Evolutionary conservation across 2,888 invertebrate species (phyloP).

Genomic region (Apodemia duryi): DNA sequence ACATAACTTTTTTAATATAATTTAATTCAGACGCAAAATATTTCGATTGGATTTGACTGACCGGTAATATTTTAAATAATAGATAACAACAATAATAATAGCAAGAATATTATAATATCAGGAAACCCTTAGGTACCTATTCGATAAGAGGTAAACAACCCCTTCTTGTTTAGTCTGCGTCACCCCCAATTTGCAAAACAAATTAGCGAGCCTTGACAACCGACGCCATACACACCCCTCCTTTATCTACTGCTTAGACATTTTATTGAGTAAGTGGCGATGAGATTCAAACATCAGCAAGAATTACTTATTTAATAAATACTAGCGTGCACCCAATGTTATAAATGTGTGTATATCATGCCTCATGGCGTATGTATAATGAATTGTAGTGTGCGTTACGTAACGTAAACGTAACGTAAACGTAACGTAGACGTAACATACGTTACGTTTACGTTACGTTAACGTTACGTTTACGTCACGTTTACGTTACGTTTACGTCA

Average conservation of each 20-base stretch:
- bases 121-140: not conserved
- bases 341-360: too few relatives aligned
- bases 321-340: too few relatives aligned
- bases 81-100: not conserved
- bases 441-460: too few relatives aligned
- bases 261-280: not conserved
- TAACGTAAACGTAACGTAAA: too few relatives aligned
- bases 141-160: constrained; percentile 34
- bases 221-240: constrained; percentile 19
- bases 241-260: constrained; percentile 12
- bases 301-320: too few relatives aligned
- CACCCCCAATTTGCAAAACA: constrained; percentile 74
- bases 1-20: too few relatives aligned
- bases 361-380: too few relatives aligned
- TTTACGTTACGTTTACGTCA: too few relatives aligned
- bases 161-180: constrained; percentile 42
- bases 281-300: not conserved
- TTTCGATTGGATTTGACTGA: not conserved
- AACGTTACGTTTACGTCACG: too few relatives aligned
- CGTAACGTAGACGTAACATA: too few relatives aligned
- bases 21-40: too few relatives aligned
- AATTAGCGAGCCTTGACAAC: constrained; percentile 66
- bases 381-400: too few relatives aligned
- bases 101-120: not conserved
- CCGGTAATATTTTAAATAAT: not conserved